Evolutionary conservation across 1,140 invertebrate genomes (phyloP).

Genomic region (Ostrea denselamellosa): DNA sequence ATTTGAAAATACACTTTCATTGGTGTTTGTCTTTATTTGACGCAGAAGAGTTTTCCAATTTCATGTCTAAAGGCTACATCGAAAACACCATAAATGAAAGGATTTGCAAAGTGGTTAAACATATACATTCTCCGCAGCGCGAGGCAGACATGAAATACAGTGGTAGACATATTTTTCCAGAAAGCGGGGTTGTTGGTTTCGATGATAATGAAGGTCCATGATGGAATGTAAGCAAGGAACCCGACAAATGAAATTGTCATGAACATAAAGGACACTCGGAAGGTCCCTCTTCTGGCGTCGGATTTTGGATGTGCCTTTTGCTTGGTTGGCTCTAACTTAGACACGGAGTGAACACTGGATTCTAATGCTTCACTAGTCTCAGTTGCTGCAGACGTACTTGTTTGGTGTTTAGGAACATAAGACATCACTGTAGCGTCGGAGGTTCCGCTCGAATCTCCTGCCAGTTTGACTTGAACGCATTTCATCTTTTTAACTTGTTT

Average conservation of each 20-base stretch:
- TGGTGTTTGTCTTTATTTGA: neutral
- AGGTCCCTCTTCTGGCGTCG: neutral
- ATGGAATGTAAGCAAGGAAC: constrained; percentile 18
- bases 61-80: constrained; percentile 30
- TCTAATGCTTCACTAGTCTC: neutral
- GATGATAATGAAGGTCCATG: constrained; percentile 38
- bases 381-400: neutral
- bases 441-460: neutral
- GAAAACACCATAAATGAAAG: constrained; percentile 45
- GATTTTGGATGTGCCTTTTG: neutral
- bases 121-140: constrained; percentile 37
- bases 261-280: constrained; percentile 35
- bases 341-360: neutral
- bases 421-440: neutral
- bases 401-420: neutral
- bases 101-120: constrained; percentile 41
- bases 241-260: constrained; percentile 43
- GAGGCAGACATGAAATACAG: constrained; percentile 26
- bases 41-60: neutral
- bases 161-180: constrained; percentile 29
- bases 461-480: neutral
- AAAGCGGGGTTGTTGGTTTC: constrained; percentile 39
- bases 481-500: constrained; percentile 39
- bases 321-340: neutral
- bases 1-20: too few relatives aligned